Percentiles rank a stretch among this genome's conserved stretches.
Conservation (phyloP, 2,797 vertebrate species). For the Heteromormyrus szaboi region DNA sequence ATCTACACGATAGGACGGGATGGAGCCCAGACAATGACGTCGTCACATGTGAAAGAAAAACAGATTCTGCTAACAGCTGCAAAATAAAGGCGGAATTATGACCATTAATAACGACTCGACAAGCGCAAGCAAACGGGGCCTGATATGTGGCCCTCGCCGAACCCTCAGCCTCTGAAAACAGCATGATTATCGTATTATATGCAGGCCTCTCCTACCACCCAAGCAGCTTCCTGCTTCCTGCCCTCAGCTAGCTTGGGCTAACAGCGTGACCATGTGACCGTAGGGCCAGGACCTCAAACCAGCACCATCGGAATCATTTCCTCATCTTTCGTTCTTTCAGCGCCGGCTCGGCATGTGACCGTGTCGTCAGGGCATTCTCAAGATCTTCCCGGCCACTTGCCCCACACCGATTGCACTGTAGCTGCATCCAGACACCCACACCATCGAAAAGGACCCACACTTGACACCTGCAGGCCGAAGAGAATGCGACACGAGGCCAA, state of each 20-base stretch:
- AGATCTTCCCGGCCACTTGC: not conserved
- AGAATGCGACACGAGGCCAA: conserved; percentile 37
- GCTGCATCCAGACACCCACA: conserved; percentile 16
- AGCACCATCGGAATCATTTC: not conserved
- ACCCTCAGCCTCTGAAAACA: not conserved
- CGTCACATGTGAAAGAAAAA: conserved; percentile 16
- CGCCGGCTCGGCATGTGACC: not conserved
- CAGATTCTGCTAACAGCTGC: conserved; percentile 12
- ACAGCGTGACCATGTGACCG: not conserved
- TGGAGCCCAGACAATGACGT: not conserved
- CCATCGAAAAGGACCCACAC: conserved; percentile 9
- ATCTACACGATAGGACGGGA: not conserved
- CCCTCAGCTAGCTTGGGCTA: not conserved
- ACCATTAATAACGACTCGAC: conserved; percentile 24
- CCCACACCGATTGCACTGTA: not conserved
- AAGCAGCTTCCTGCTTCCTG: not conserved
- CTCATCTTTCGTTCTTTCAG: not conserved
- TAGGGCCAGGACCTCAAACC: not conserved
- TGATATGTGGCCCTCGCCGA: not conserved
- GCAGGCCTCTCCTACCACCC: not conserved
- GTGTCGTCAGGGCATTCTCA: not conserved
- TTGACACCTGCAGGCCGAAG: conserved; percentile 32
- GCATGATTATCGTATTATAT: not conserved
- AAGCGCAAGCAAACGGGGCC: not conserved
- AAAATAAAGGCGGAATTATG: conserved; percentile 18